phyloP scores from a whole-genome alignment of 2,113 vertebrate genomes.

The Prinia subflava region DNA sequence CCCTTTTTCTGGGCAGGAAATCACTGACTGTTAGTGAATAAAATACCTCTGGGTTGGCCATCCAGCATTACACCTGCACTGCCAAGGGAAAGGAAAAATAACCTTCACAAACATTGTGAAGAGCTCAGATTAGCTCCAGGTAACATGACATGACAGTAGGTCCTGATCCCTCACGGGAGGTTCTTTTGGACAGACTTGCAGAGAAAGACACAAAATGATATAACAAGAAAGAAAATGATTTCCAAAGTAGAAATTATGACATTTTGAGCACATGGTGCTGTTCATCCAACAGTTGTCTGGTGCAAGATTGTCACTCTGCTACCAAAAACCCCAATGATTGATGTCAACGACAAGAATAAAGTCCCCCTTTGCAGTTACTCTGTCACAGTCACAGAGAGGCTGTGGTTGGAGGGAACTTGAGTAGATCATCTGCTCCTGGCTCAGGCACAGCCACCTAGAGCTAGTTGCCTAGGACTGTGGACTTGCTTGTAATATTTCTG shows the following conservation, averaged over 20 bases:
- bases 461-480: background rate
- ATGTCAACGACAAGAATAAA: background rate
- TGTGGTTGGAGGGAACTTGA: background rate
- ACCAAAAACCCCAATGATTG: background rate
- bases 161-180: background rate
- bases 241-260: background rate
- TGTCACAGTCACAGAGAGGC: background rate
- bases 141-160: accelerated
- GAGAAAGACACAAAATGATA: background rate
- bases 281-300: background rate
- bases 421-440: background rate
- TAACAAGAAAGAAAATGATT: background rate
- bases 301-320: background rate
- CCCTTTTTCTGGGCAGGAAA: background rate
- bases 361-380: background rate
- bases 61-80: background rate
- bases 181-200: background rate
- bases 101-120: background rate
- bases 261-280: background rate
- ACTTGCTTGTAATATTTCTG: background rate
- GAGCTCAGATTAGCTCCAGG: background rate
- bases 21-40: background rate
- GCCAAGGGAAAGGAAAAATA: background rate
- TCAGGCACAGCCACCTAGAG: background rate
- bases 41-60: background rate